Conservation (phyloP, 2,113 vertebrate species). For the Clinocottus analis region DNA sequence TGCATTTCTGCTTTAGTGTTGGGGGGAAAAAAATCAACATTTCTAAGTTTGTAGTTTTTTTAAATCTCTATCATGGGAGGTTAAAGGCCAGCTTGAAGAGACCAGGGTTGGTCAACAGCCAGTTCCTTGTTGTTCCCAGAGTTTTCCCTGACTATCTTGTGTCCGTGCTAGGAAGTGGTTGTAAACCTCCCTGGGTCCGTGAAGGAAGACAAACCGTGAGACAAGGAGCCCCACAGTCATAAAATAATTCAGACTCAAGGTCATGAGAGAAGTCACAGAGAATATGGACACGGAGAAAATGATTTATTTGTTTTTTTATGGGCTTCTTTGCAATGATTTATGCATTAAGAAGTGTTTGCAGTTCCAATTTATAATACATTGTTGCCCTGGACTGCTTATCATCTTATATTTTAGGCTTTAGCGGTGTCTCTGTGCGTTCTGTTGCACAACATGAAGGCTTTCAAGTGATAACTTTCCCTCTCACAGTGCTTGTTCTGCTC, state of each 20-base stretch:
- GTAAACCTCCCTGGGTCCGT: conserved; percentile 56
- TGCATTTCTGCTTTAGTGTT: not conserved
- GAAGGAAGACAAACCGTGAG: conserved; percentile 38
- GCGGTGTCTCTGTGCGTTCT: not conserved
- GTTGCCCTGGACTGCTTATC: not conserved
- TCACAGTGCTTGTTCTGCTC: conserved; percentile 15
- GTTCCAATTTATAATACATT: not conserved
- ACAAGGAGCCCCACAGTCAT: conserved; percentile 33
- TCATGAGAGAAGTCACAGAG: conserved; percentile 71
- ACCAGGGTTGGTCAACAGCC: conserved; percentile 42
- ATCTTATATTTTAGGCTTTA: not conserved
- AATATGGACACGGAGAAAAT: conserved; percentile 29
- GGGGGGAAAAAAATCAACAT: conserved; percentile 9
- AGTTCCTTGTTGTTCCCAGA: conserved; percentile 53
- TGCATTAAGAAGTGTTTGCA: conserved; percentile 18
- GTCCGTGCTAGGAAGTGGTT: conserved; percentile 41
- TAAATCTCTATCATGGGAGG: conserved; percentile 29
- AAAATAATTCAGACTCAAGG: conserved; percentile 44
- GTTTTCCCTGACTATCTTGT: conserved; percentile 37
- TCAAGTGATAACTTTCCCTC: conserved; percentile 25
- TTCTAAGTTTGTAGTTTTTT: not conserved
- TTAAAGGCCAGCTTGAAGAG: conserved; percentile 39
- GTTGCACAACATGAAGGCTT: conserved; percentile 24
- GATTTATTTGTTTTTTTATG: conserved; percentile 31
- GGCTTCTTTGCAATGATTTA: conserved; percentile 23